phyloP scores from a whole-genome alignment of 2,113 vertebrate genomes.

The Nothobranchius furzeri region DNA sequence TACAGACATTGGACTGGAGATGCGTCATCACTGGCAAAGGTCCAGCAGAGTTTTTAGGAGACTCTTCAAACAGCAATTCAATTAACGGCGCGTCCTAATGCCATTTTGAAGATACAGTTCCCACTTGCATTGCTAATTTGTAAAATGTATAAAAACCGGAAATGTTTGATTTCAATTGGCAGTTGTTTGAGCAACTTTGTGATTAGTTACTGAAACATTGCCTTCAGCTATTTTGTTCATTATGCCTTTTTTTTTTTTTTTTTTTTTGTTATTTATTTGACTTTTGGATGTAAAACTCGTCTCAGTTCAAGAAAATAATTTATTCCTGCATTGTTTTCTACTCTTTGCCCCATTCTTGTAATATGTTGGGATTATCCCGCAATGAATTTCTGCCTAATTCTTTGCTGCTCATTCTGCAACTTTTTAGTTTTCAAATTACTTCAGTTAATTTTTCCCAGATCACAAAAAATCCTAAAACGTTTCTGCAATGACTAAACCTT shows the following conservation, averaged over 20 bases:
- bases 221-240: background rate
- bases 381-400: too few relatives aligned
- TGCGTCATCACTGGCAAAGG: slow-evolving; percentile 10
- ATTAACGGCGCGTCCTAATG: background rate
- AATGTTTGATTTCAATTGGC: too few relatives aligned
- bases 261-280: background rate
- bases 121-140: background rate
- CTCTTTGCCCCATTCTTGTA: too few relatives aligned
- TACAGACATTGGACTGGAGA: slow-evolving; percentile 23
- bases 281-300: background rate
- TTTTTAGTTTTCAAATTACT: too few relatives aligned
- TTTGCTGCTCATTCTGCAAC: too few relatives aligned
- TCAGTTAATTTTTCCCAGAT: too few relatives aligned
- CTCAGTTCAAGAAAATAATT: background rate
- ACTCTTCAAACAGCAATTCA: slow-evolving; percentile 11
- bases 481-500: too few relatives aligned
- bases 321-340: too few relatives aligned
- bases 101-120: background rate
- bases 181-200: too few relatives aligned
- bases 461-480: too few relatives aligned
- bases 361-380: too few relatives aligned
- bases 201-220: background rate
- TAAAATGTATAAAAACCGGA: background rate
- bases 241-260: background rate
- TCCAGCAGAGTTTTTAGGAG: background rate